Base-by-base conservation (phyloP, 2,113 vertebrate genomes). In the Lepus europaeus region DNA sequence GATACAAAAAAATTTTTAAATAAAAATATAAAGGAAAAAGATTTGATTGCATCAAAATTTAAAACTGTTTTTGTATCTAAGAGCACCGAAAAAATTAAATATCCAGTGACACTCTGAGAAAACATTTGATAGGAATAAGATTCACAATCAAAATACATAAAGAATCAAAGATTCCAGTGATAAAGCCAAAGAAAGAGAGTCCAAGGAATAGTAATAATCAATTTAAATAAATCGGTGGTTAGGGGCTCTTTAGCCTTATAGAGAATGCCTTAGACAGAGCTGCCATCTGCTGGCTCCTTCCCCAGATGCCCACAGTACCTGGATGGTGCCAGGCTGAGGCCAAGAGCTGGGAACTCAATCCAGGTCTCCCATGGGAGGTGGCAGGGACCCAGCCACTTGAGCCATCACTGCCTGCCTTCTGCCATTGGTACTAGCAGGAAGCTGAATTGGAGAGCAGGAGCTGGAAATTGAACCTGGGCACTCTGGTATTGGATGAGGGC, bases 1-100 rank as follows among this genome's bases (percentile, higher is more conserved):
- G 49, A 72, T 11, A 36, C 17, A 82, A 56, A 8, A 31, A 36
- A n/a, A 61, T 87, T 45, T 22, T 61, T 22, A 70, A 90, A 88
- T 79, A 78, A 85, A 93, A 81, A 61, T 77, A 84, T 79, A 81
- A 87, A 76, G 20, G 39, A 85, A 90, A 3, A 4, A 64, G 14
- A 61, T 39, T 45, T 73, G 17, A 73, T 56, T 61, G 13, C 27
- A 77, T 77, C 29, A 77, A 95, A 92, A 81, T 74, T 89, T 5
- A 72, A 63, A 76, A 85, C 73, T 66, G 2, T 45, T 45, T 88
- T 87, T 82, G 69, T 27, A 70, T 77, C 45, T 86, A 27, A 89
- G 94, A 90, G 61, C 2, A 11, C 91, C 69, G 66, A 49, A 17
- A n/a, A 90, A 95, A 61, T 70, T 49, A 83, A 91, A 79, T 80